Evolutionary conservation across 1,140 invertebrate genomes (phyloP), one percentile per base, ranked within the genome.

Genomic region (Calliphora vicina): DNA sequence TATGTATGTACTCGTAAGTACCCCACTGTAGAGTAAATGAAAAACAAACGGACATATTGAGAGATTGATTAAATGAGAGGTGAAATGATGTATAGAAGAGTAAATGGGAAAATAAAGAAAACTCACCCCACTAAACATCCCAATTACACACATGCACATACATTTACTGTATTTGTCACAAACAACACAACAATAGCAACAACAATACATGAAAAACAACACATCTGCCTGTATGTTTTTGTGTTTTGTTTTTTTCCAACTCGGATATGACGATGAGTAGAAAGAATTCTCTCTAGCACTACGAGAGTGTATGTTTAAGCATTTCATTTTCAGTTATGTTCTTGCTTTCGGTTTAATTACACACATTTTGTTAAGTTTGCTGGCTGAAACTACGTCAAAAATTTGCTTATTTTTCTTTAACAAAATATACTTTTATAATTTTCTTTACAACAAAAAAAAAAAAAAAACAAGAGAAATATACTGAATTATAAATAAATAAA

Each of bases 281-380:
- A n/a, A n/a, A 35, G 74, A 78, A 35, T 26, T 15, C 27, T 29
- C 20, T 23, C 35, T 43, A 2, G 35, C 17, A 74, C 27, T 45
- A 45, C 74, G 20, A n/a, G 74, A 78, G 74, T 23, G 17, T 23
- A 78, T 78, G 74, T 78, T 78, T 43, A 45, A 78, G 23, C 2
- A 43, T 43, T 45, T 78, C 8, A 43, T 43, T 45, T 78, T 78
- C 42, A 78, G 74, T 78, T 78, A 42, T 78, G 74, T 78, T 78
- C 74, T 78, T 78, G 74, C 74, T 78, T 78, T 78, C 74, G 74
- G 74, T 78, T 78, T 78, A 78, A 78, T 78, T 78, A 78, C 74
- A 78, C 35, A 43, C 23, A 23, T 67, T 67, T 67, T 67, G 61
- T 67, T 67, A 67, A 67, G 61, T 67, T 67, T 67, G 61, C 61